Conservation (phyloP, 2,113 vertebrate species). For the Halichoeres trimaculatus region DNA sequence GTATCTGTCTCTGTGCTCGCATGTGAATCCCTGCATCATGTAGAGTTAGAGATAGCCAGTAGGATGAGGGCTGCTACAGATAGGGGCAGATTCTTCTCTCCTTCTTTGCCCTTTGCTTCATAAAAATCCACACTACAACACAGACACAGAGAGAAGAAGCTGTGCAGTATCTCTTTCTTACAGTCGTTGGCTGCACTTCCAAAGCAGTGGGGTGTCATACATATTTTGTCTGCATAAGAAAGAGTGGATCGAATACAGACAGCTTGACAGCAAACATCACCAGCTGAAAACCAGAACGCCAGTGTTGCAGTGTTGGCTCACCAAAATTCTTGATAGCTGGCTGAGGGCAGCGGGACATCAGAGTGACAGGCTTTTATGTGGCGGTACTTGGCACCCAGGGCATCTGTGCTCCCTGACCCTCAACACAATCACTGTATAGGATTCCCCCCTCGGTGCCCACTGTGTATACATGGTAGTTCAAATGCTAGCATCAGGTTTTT, state of each 20-base stretch:
- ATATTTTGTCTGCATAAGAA: conserved; percentile 58
- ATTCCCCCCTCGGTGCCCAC: conserved; percentile 71
- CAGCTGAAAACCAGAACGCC: conserved; percentile 48
- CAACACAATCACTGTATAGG: conserved; percentile 70
- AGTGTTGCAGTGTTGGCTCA: conserved; percentile 19
- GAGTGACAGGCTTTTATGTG: conserved; percentile 62
- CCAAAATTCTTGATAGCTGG: conserved; percentile 44
- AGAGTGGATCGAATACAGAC: conserved; percentile 46
- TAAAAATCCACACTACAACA: conserved; percentile 40
- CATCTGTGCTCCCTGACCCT: conserved; percentile 64
- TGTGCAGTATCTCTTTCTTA: conserved; percentile 48
- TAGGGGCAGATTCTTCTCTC: conserved; percentile 75
- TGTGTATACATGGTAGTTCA: conserved; percentile 74
- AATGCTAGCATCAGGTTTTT: conserved; percentile 73
- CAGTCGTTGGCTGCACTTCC: conserved; percentile 24
- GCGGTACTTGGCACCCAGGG: conserved; percentile 67
- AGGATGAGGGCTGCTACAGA: conserved; percentile 74
- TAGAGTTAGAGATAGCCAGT: conserved; percentile 64
- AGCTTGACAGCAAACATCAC: conserved; percentile 51
- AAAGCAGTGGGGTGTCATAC: conserved; percentile 34
- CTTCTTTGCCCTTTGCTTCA: conserved; percentile 25
- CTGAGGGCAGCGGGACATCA: conserved; percentile 39
- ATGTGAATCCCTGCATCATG: conserved; percentile 62
- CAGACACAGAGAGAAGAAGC: conserved; percentile 23
- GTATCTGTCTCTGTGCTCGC: conserved; percentile 70